Conservation (phyloP, 1,140 invertebrate genomes). For the Oryzaephilus surinamensis region DNA sequence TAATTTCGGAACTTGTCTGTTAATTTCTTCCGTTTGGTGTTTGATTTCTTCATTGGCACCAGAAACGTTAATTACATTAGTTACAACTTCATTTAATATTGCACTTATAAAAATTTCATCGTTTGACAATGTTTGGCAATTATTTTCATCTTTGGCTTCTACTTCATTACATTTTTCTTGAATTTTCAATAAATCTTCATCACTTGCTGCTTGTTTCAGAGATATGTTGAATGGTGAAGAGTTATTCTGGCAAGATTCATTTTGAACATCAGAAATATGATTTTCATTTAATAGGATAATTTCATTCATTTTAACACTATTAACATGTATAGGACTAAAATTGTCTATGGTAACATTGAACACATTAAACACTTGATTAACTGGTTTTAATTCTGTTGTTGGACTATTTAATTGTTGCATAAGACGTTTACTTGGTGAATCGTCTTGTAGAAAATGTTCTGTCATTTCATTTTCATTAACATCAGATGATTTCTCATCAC, state of each 20-base stretch:
- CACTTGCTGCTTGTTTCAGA: background rate
- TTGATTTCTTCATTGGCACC: no score
- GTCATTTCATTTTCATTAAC: constrained; percentile 5
- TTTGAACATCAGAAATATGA: constrained; percentile 4
- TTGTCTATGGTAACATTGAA: constrained; percentile 32
- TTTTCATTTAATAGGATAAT: constrained; percentile 18
- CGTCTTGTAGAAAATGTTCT: constrained; percentile 6
- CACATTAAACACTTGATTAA: constrained; percentile 32
- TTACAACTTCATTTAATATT: background rate
- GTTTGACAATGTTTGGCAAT: background rate
- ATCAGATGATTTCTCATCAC: constrained; percentile 4
- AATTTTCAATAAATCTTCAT: background rate
- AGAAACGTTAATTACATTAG: background rate
- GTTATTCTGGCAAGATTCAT: background rate
- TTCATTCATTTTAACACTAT: constrained; percentile 17
- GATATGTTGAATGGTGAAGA: background rate
- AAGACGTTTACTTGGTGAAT: constrained; percentile 18
- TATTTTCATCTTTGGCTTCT: background rate
- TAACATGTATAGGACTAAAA: constrained; percentile 14
- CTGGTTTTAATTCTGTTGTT: constrained; percentile 27
- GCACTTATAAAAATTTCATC: background rate
- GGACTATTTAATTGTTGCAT: constrained; percentile 29
- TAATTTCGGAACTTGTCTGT: constrained; percentile 15
- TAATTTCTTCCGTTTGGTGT: background rate
- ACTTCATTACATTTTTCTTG: no score